Conservation (phyloP, 2,888 invertebrate genomes). For the Harpagoxenus sublaevis region DNA sequence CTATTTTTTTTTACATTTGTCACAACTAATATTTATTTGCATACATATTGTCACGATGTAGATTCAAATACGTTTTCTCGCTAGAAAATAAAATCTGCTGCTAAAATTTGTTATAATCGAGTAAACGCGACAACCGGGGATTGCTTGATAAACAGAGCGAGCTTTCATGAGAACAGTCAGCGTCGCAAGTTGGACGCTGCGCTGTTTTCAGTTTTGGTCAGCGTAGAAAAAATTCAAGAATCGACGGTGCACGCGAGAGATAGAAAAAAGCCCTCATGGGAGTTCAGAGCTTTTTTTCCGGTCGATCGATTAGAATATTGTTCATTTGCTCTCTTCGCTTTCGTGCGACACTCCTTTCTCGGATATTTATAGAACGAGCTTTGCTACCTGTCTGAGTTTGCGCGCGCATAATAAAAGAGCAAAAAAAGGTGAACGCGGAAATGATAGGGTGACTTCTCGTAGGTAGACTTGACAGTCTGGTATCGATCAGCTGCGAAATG, state of each 20-base stretch:
- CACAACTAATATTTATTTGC: constrained; percentile 6
- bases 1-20: not conserved
- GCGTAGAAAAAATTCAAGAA: constrained; percentile 30
- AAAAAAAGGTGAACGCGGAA: constrained; percentile 35
- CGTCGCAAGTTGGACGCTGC: constrained; percentile 25
- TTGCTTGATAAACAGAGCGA: constrained; percentile 31
- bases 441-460: constrained; percentile 33
- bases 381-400: constrained; percentile 32
- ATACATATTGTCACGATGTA: not conserved
- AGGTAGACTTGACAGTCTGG: constrained; percentile 5
- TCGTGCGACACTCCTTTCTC: constrained; percentile 42
- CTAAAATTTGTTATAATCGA: constrained; percentile 32
- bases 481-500: not conserved
- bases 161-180: not conserved
- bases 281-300: not conserved
- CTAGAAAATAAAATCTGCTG: constrained; percentile 23
- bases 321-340: constrained; percentile 36
- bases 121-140: not conserved
- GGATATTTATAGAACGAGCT: constrained; percentile 45
- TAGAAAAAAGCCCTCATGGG: constrained; percentile 15
- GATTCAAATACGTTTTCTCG: constrained; percentile 20
- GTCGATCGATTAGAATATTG: constrained; percentile 46
- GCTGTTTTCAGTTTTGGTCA: constrained; percentile 19
- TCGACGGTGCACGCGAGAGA: constrained; percentile 1
- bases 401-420: constrained; percentile 40